Evolutionary conservation across 2,888 invertebrate genomes (phyloP), one percentile per base, ranked within the genome.

Genomic region (Pachymerium ferrugineum): DNA sequence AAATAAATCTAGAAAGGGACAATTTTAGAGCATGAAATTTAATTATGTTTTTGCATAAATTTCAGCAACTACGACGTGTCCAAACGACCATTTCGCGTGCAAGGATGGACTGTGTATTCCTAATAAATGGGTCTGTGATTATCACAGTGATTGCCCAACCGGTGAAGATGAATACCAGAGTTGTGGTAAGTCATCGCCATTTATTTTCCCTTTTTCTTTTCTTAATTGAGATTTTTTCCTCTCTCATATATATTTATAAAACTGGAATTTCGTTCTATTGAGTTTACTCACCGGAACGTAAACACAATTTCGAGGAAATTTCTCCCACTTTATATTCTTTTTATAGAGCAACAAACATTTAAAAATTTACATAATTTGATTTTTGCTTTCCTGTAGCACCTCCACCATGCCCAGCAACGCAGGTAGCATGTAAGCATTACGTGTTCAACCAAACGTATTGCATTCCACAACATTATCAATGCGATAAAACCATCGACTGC

Each of bases 391-490:
- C 83, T 86, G 73, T 87, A 96, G 96, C 94, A 75, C 93, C 97
- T 73, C 97, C 97, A 31, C 94, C 95, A 80, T 97, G 97, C 83
- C 94, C 95, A 79, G 78, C 81, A 12, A 87, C 89, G 73, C 93
- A 96, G 86, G 88, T 94, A 81, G 91, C 92, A 47, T 97, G 97
- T 84, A 90, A 91, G 72, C 93, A 93, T 85, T 97, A 96, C 85
- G 90, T 91, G 79, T 97, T 93, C 88, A 97, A 97, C 86, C 93
- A 92, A 85, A 94, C 96, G 31, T 96, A 93, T 84, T 97, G 97
- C 84, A 91, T 96, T 82, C 94, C 95, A 75, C 90, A 91, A 76
- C 92, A 96, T 85, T 90, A 93, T 84, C 89, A 92, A 83, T 97
- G 97, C 85, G 97, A 97, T 86, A 94, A 91, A 89, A 90, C 90